Conservation (phyloP, 1,140 invertebrate species). For the Globodera ellingtonae region DNA sequence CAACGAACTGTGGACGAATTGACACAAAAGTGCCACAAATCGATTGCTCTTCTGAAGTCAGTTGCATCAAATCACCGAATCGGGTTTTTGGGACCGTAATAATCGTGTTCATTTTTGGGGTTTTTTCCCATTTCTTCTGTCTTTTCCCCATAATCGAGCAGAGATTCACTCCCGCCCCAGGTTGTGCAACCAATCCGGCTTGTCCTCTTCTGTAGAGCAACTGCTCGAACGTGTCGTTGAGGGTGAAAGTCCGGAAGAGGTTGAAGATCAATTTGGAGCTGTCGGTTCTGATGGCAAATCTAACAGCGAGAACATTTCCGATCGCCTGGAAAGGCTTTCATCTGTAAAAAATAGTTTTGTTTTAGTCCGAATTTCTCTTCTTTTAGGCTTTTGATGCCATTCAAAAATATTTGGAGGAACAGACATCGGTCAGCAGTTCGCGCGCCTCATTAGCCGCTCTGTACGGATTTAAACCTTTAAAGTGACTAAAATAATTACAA, state of each 20-base stretch:
- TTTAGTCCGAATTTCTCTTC: background rate
- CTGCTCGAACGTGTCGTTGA: conserved; percentile 47
- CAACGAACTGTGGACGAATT: conserved; percentile 51
- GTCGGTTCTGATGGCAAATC: background rate
- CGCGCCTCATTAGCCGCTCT: conserved; percentile 10
- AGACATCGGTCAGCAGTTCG: conserved; percentile 20
- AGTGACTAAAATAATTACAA: background rate
- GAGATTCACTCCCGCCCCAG: conserved; percentile 13
- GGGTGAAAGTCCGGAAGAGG: conserved; percentile 15
- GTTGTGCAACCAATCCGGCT: conserved; percentile 49
- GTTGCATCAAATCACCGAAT: background rate
- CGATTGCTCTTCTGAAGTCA: conserved; percentile 50
- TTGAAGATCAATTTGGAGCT: background rate
- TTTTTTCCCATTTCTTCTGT: background rate
- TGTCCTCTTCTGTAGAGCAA: conserved; percentile 51
- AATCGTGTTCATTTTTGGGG: too few species aligned
- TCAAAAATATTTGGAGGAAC: conserved; percentile 49
- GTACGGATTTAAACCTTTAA: background rate
- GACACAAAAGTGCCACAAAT: conserved; percentile 49
- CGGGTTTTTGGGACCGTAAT: too few species aligned
- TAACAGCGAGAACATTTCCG: conserved; percentile 31
- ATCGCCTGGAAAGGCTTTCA: conserved; percentile 41
- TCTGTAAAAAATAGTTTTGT: conserved; percentile 1
- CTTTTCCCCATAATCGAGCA: background rate
- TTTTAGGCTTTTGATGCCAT: conserved; percentile 45